phyloP scores from a whole-genome alignment of 2,888 invertebrate species.

The Holacanthella duospinosa region DNA sequence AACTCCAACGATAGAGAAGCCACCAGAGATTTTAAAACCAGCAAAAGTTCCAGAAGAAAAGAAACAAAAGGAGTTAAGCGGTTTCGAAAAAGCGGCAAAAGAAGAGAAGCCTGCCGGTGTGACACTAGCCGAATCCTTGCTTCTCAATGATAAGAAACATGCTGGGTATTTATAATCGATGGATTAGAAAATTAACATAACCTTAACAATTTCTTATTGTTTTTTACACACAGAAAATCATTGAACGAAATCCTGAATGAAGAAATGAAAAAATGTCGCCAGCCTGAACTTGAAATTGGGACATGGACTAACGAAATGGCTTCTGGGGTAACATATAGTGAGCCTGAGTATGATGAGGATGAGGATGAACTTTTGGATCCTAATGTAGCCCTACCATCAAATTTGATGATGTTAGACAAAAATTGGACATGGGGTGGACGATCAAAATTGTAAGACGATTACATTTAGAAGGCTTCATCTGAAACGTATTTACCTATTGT shows the following conservation, averaged over 20 bases:
- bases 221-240: conserved; percentile 40
- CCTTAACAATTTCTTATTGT: no score
- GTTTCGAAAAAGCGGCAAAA: conserved; percentile 37
- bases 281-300: conserved; percentile 65
- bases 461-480: not conserved
- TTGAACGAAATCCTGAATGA: conserved; percentile 40
- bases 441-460: conserved; percentile 27
- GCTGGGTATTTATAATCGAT: not conserved
- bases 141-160: conserved; percentile 29
- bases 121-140: conserved; percentile 32
- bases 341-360: conserved; percentile 34
- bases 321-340: conserved; percentile 36
- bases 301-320: conserved; percentile 90
- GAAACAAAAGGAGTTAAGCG: conserved; percentile 29
- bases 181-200: not conserved
- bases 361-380: conserved; percentile 42
- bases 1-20: no score
- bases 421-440: conserved; percentile 38
- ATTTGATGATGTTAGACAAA: conserved; percentile 49
- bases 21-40: not conserved
- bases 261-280: conserved; percentile 38
- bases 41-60: not conserved
- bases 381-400: conserved; percentile 49
- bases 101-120: conserved; percentile 29
- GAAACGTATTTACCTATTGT: not conserved